phyloP scores from a whole-genome alignment of 2,888 invertebrate species.

The Lasioglossum oenotherae region DNA sequence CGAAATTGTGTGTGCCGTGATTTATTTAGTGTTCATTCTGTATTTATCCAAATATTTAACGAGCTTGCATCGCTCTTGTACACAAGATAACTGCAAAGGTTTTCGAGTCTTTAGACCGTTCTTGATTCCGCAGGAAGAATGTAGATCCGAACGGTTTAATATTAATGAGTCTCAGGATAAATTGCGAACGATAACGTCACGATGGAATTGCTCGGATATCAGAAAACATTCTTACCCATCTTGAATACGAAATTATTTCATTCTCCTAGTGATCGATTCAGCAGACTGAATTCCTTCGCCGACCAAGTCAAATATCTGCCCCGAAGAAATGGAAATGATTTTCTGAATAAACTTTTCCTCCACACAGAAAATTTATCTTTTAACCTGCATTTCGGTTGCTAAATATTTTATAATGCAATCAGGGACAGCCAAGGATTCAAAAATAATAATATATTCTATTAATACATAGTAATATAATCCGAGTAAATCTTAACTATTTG shows the following conservation, averaged over 20 bases:
- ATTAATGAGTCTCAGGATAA: slow-evolving; percentile 26
- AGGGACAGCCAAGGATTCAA: too few relatives aligned
- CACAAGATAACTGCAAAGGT: not conserved
- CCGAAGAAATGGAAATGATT: not conserved
- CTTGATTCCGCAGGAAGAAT: not conserved
- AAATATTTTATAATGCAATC: not conserved
- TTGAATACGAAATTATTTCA: slow-evolving; percentile 30
- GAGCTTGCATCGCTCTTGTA: not conserved
- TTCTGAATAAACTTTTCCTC: not conserved
- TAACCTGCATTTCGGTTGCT: not conserved
- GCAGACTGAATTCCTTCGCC: slow-evolving; percentile 1
- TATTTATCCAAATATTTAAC: not conserved
- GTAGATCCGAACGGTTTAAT: slow-evolving; percentile 5
- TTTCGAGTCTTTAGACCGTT: slow-evolving; percentile 6
- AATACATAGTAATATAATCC: not conserved
- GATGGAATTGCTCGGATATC: slow-evolving; percentile 29
- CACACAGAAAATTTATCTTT: not conserved
- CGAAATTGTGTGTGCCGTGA: not conserved
- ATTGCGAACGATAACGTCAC: slow-evolving; percentile 29
- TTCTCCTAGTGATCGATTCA: slow-evolving; percentile 22
- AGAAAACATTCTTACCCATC: slow-evolving; percentile 29
- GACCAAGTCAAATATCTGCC: slow-evolving; percentile 10
- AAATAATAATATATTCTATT: too few relatives aligned
- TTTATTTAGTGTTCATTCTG: not conserved
- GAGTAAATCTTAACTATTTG: not conserved